A percentile compares a stretch with the other conserved stretches of the same genome.
Conservation (phyloP, 30 jellyfish, hydroid and myxozoan genomes). For the Chrysaora quinquecirrha region DNA sequence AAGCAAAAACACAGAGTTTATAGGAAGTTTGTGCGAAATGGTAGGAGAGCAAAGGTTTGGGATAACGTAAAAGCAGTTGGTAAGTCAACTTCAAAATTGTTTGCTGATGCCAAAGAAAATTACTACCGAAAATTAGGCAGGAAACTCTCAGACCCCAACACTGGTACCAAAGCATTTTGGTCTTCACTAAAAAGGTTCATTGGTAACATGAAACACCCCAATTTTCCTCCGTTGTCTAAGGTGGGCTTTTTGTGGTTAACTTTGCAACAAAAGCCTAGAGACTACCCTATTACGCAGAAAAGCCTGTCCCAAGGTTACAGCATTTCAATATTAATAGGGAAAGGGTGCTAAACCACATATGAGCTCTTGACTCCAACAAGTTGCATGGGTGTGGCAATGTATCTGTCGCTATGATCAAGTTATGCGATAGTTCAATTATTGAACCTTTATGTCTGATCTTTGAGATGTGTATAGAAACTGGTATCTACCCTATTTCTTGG, state of each 20-base stretch:
- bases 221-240: constrained; percentile 41
- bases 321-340: no score
- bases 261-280: constrained; percentile 34
- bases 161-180: constrained; percentile 44
- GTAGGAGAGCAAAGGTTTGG: constrained; percentile 46
- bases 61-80: constrained; percentile 34
- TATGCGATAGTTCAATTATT: no score
- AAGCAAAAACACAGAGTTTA: constrained; percentile 40
- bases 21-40: constrained; percentile 43
- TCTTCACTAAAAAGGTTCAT: constrained; percentile 34
- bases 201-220: constrained; percentile 39
- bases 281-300: no score
- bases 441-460: no score
- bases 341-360: no score
- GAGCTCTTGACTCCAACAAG: no score
- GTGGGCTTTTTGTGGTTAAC: constrained; percentile 41
- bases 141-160: constrained; percentile 19
- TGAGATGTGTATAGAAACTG: neutral
- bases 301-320: no score
- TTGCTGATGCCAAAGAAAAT: constrained; percentile 16
- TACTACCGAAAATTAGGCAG: constrained; percentile 39
- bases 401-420: no score
- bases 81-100: constrained; percentile 4
- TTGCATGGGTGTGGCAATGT: no score
- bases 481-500: constrained; percentile 13